Base-by-base conservation (phyloP, 2,888 invertebrate species). In the Leucophenga maculata region DNA sequence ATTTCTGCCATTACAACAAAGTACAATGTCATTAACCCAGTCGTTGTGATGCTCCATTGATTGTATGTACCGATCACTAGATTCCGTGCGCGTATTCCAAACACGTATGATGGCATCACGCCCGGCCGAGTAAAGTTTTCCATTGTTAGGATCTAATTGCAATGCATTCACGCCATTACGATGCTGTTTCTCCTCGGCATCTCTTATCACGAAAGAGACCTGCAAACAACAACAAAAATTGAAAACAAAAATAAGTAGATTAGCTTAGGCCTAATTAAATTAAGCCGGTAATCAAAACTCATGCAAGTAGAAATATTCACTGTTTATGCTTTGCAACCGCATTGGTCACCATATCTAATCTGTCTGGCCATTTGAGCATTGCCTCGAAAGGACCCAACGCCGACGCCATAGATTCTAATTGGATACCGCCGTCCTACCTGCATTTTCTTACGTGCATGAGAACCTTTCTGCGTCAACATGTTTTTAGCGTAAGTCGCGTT, bases 21-120 rank as follows among this genome's bases (percentile, higher is more conserved):
- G 91, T 50, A 99, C 95, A 86, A 99, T 97, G 89, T 99, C 99
- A 89, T 99, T 99, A 64, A 99, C 98, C 99, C 99, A 99, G 89
- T 99, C 99, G 2, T 98, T 99, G 88, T 99, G 99, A 89, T 99
- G 99, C 88, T 99, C 99, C 97, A 99, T 97, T 39, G 98, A 97
- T 86, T 97, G 96, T 72, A 97, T 91, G 86, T 97, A 98, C 67
- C 92, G 93, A 76, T 95, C 94, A 78, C 90, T 91, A 46, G 91
- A 88, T 54, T 91, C 91, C 60, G 89, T 88, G 22, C 90, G 90
- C 11, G 93, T 92, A 87, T 95, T 94, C 94, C 96, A 97, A 82
- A 95, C 97, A 85, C 99, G 91, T 81, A 99, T 97, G 85, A 99
- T 97, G 68, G 98, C 97, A 90, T 99, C 99, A 72, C 98, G 91